A percentile compares a stretch with the other conserved stretches of the same genome.
phyloP scores from a whole-genome alignment of 1,140 invertebrate genomes.

The Drosophila pseudoobscura region DNA sequence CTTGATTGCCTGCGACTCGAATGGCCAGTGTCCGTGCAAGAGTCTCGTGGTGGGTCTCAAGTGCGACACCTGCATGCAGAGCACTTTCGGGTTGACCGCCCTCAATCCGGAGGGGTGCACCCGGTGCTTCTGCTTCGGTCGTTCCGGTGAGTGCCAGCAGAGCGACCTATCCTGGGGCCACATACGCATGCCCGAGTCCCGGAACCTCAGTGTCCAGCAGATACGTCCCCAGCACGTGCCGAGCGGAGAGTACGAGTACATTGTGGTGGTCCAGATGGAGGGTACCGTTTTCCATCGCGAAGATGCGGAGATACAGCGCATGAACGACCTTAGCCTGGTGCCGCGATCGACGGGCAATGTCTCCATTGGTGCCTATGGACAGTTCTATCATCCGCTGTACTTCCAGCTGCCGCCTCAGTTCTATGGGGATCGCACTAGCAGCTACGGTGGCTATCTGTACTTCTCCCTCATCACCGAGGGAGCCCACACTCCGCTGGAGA shows the following conservation, averaged over 20 bases:
- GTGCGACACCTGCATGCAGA: conserved; percentile 93
- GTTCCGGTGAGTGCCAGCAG: conserved; percentile 90
- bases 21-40: conserved; percentile 95
- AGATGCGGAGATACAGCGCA: conserved; percentile 82
- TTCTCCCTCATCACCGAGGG: conserved; percentile 90
- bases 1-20: conserved; percentile 89
- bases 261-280: conserved; percentile 75
- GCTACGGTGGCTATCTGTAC: conserved; percentile 95
- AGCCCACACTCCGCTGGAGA: conserved; percentile 85
- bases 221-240: conserved; percentile 56
- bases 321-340: conserved; percentile 84
- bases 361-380: conserved; percentile 86
- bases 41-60: conserved; percentile 87
- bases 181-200: conserved; percentile 86
- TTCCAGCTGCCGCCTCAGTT: conserved; percentile 93
- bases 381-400: conserved; percentile 91
- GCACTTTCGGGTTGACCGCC: conserved; percentile 91
- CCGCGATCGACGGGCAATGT: conserved; percentile 85
- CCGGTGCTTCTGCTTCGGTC: conserved; percentile 94
- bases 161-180: conserved; percentile 91
- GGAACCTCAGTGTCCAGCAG: conserved; percentile 85
- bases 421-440: conserved; percentile 93
- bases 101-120: conserved; percentile 92
- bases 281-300: conserved; percentile 63
- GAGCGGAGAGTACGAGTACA: conserved; percentile 77